phyloP scores from a whole-genome alignment of 2,113 vertebrate genomes.

The Hemibagrus wyckioides region DNA sequence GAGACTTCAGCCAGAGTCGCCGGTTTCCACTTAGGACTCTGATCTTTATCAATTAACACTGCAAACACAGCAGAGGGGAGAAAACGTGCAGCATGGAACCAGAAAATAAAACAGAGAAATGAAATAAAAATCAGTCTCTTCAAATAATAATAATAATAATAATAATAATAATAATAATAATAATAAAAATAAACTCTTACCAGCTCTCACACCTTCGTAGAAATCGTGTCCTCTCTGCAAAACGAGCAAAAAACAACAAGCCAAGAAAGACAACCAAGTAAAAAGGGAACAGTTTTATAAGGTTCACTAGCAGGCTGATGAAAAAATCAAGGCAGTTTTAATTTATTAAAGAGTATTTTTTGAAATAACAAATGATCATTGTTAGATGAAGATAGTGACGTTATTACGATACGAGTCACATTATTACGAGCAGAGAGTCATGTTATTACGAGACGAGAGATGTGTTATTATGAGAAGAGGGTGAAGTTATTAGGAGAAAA shows the following conservation, averaged over 20 bases:
- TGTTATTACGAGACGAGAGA: background rate
- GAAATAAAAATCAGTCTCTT: background rate
- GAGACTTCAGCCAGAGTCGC: slow-evolving; percentile 80
- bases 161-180: background rate
- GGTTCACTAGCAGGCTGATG: background rate
- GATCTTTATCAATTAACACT: slow-evolving; percentile 94
- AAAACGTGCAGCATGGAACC: background rate
- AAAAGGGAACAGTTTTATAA: background rate
- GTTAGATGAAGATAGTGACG: background rate
- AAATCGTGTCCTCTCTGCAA: slow-evolving; percentile 89
- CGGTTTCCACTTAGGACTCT: slow-evolving; percentile 87
- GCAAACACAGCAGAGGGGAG: slow-evolving; percentile 4
- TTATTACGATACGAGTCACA: background rate
- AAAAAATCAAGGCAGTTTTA: background rate
- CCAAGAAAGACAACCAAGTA: background rate
- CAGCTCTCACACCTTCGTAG: slow-evolving; percentile 89
- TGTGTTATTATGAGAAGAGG: background rate
- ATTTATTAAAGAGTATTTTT: background rate
- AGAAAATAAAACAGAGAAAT: background rate
- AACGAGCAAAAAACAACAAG: slow-evolving; percentile 38
- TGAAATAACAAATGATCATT: no score
- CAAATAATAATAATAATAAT: background rate
- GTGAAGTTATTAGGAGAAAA: background rate
- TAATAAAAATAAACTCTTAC: slow-evolving; percentile 70
- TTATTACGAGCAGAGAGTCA: background rate